phyloP scores from a whole-genome alignment of 2,888 invertebrate genomes.

The Caenorhabditis macrosperma region DNA sequence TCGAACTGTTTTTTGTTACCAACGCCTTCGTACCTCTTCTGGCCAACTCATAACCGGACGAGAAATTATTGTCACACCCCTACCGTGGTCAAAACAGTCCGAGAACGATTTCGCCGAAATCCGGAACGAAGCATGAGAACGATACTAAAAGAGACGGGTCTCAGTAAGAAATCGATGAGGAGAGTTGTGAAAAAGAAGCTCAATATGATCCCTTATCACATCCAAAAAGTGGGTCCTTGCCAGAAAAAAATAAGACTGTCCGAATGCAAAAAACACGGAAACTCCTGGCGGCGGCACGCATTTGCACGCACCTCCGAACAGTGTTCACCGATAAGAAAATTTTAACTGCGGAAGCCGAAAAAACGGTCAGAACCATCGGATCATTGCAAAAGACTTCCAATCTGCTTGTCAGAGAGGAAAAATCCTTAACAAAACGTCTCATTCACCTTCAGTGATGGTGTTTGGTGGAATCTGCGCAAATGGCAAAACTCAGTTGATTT shows the following conservation, averaged over 20 bases:
- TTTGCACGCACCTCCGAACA: slow-evolving; percentile 6
- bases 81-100: not conserved
- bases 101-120: slow-evolving; percentile 7
- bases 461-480: too few relatives aligned
- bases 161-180: slow-evolving; percentile 5
- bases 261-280: slow-evolving; percentile 4
- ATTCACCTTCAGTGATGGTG: too few relatives aligned
- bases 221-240: slow-evolving; percentile 3
- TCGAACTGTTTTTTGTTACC: not conserved
- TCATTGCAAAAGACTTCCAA: slow-evolving; percentile 7
- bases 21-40: not conserved
- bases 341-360: slow-evolving; percentile 23
- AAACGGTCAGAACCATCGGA: slow-evolving; percentile 33
- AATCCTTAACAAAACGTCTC: too few relatives aligned
- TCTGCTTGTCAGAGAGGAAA: slow-evolving; percentile 14
- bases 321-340: too few relatives aligned
- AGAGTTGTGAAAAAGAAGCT: slow-evolving; percentile 15
- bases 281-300: slow-evolving; percentile 5
- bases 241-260: not conserved
- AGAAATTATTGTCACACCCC: not conserved
- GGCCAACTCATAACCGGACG: not conserved
- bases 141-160: not conserved
- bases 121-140: slow-evolving; percentile 21
- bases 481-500: too few relatives aligned
- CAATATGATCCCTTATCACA: not conserved